Evolutionary conservation across 2,888 invertebrate species (phyloP).

Genomic region (Drosophila mercatorum): DNA sequence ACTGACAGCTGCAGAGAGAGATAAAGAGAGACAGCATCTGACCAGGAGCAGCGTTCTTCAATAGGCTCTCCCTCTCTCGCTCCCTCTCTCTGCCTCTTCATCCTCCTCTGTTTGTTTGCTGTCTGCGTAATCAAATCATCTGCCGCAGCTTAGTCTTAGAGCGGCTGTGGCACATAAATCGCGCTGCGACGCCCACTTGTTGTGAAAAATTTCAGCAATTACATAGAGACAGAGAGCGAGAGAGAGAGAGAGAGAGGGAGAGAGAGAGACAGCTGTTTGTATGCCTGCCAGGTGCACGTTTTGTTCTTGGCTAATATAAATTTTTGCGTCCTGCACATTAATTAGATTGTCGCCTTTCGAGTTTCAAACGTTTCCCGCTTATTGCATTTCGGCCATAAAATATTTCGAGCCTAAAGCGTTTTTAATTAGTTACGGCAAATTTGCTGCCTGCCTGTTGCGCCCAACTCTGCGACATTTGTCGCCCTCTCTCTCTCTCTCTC

Average conservation of each 20-base stretch:
- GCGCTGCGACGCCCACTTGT: slow-evolving; percentile 48
- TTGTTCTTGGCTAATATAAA: slow-evolving; percentile 11
- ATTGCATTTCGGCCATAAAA: slow-evolving; percentile 47
- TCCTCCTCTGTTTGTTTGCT: slow-evolving; percentile 27
- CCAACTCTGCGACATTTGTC: neutral
- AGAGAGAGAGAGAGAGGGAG: neutral
- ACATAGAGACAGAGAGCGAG: neutral
- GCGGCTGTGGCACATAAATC: slow-evolving; percentile 38
- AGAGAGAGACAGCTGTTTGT: slow-evolving; percentile 4
- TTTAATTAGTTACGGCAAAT: slow-evolving; percentile 76
- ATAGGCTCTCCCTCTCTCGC: neutral
- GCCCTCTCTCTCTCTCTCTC: too few relatives aligned
- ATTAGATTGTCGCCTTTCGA: slow-evolving; percentile 58
- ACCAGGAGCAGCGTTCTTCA: slow-evolving; percentile 9
- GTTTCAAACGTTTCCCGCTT: slow-evolving; percentile 28
- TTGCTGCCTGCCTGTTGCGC: slow-evolving; percentile 31
- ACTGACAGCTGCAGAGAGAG: neutral
- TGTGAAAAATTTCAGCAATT: slow-evolving; percentile 69
- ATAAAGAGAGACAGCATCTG: neutral
- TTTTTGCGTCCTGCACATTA: slow-evolving; percentile 54
- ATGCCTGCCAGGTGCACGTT: slow-evolving; percentile 41
- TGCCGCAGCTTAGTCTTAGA: slow-evolving; percentile 24
- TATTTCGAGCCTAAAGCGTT: slow-evolving; percentile 66
- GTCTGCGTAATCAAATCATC: slow-evolving; percentile 67
- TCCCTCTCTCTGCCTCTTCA: neutral